phyloP scores from a whole-genome alignment of 2,888 invertebrate species.

The Eilema griseolum region DNA sequence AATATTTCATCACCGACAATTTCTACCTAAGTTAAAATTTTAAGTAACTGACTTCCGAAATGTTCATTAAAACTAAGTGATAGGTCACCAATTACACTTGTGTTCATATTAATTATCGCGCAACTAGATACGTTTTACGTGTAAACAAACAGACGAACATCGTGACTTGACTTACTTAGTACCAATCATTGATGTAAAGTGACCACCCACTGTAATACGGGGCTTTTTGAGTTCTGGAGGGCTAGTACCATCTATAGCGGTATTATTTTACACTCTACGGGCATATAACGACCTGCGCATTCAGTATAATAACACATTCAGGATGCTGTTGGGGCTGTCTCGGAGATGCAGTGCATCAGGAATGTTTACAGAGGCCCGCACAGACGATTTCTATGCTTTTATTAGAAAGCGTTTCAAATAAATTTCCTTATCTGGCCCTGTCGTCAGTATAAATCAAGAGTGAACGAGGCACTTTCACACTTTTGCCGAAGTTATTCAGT shows the following conservation, averaged over 20 bases:
- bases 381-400: too few relatives aligned
- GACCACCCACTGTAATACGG: slow-evolving; percentile 11
- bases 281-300: too few relatives aligned
- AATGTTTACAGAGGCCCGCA: too few relatives aligned
- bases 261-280: too few relatives aligned
- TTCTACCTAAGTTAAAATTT: neutral
- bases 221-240: too few relatives aligned
- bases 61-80: too few relatives aligned
- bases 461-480: slow-evolving; percentile 65
- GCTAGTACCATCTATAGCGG: too few relatives aligned
- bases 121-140: slow-evolving; percentile 45
- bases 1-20: too few relatives aligned
- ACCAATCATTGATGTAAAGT: slow-evolving; percentile 31
- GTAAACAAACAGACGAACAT: slow-evolving; percentile 42
- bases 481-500: slow-evolving; percentile 61
- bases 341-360: too few relatives aligned
- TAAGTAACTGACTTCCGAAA: too few relatives aligned
- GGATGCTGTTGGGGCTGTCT: too few relatives aligned
- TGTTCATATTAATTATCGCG: slow-evolving; percentile 49
- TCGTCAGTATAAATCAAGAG: slow-evolving; percentile 70
- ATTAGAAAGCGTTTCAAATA: slow-evolving; percentile 62
- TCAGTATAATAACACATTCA: too few relatives aligned
- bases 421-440: slow-evolving; percentile 68
- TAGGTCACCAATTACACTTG: slow-evolving; percentile 33
- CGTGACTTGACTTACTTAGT: slow-evolving; percentile 46